Conservation (phyloP, 2,888 invertebrate genomes). For the Tricholauxania praeusta region DNA sequence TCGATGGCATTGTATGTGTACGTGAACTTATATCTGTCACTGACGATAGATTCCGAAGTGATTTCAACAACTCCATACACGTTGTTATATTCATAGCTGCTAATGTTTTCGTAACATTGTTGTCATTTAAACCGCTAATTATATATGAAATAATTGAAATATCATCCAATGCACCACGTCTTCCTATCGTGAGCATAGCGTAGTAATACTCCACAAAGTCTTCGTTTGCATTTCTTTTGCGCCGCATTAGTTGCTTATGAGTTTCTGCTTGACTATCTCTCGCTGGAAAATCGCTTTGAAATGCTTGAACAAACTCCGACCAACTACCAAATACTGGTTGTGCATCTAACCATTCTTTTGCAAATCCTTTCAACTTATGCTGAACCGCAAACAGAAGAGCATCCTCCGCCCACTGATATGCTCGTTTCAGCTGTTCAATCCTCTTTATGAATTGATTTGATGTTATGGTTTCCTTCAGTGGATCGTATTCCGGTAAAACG, state of each 20-base stretch:
- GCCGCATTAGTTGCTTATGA: conserved; percentile 14
- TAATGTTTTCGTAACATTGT: neutral
- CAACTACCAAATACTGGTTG: conserved; percentile 24
- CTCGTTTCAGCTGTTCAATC: conserved; percentile 14
- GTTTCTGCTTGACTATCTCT: conserved; percentile 24
- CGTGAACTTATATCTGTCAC: neutral
- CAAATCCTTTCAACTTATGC: conserved; percentile 32
- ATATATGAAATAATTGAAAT: conserved; percentile 28
- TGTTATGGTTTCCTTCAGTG: conserved; percentile 21
- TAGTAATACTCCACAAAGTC: neutral
- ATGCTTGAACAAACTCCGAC: conserved; percentile 13
- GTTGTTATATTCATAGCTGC: conserved; percentile 3
- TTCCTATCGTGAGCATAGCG: conserved; percentile 28
- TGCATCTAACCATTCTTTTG: conserved; percentile 35
- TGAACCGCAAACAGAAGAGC: conserved; percentile 29
- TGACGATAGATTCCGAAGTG: conserved; percentile 18
- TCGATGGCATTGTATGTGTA: neutral
- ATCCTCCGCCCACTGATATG: conserved; percentile 10
- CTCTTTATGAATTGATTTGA: conserved; percentile 25
- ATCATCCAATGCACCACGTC: conserved; percentile 26
- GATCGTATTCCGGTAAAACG: conserved; percentile 17
- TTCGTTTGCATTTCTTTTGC: conserved; percentile 14
- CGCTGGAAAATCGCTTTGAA: conserved; percentile 20
- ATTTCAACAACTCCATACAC: neutral
- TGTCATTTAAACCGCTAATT: conserved; percentile 13